A percentile compares a stretch with the other conserved stretches of the same genome.
These are phyloP conservation scores for Todus mexicanus DNA, from an alignment of 2,797 vertebrate genomes.

Conservation along the genomic window DNA sequence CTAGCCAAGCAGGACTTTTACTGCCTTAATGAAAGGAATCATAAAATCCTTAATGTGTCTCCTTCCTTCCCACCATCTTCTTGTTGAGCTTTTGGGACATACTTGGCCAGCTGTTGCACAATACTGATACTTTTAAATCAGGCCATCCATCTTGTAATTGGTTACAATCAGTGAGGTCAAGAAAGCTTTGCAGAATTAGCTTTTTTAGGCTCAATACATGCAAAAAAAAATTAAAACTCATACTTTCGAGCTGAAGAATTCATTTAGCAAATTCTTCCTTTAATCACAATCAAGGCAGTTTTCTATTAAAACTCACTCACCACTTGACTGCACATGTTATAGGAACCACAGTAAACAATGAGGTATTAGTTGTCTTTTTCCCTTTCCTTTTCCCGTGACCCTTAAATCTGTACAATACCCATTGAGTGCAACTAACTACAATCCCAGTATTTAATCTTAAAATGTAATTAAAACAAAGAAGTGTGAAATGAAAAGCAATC, in stretches of 20 bases:
- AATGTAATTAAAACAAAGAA: slow-evolving; percentile 67
- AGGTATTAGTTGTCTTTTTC: not conserved
- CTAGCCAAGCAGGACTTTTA: not conserved
- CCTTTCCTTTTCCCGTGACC: slow-evolving; percentile 31
- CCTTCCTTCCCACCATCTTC: not conserved
- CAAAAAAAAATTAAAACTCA: not conserved
- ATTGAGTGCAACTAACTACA: slow-evolving; percentile 15
- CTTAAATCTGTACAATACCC: slow-evolving; percentile 35
- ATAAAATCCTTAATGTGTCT: not conserved
- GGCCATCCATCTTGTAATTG: not conserved
- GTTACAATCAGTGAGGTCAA: not conserved
- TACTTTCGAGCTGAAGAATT: not conserved
- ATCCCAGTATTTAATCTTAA: slow-evolving; percentile 41
- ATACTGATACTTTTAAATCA: not conserved
- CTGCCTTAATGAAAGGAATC: not conserved
- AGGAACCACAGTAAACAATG: not conserved
- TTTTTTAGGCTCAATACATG: not conserved
- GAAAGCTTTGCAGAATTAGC: not conserved
- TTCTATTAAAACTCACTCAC: slow-evolving; percentile 33
- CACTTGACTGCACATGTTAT: not conserved
- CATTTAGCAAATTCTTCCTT: slow-evolving; percentile 5
- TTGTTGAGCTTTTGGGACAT: not conserved
- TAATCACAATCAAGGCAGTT: slow-evolving; percentile 20
- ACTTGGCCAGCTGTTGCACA: not conserved
- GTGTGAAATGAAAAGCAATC: slow-evolving; percentile 66